Base-by-base conservation (phyloP, 2,113 vertebrate species). In the Turnix velox region DNA sequence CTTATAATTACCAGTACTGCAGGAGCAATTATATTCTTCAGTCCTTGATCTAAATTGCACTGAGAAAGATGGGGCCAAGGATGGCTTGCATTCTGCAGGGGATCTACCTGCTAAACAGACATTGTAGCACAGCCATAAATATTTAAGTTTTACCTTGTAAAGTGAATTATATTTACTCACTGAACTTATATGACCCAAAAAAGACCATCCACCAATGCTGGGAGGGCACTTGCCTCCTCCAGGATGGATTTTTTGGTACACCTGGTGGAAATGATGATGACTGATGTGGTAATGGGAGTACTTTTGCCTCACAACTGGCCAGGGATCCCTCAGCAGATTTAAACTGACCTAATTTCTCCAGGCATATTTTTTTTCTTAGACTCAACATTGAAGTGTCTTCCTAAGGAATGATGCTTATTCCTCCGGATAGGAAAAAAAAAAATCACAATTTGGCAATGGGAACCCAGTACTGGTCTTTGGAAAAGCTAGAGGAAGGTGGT, bases 41-140 rank as follows among this genome's bases (percentile, higher is more conserved):
- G 81, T 77, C 81, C 93, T 93, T 95, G 84, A 94, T 91, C 78
- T 94, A 89, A 95, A 95, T 95, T 92, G 89, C 94, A 94, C 62
- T 76, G 78, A 92, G 91, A 92, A 96, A 89, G 69, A 94, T 84
- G 87, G 46, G 91, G 84, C 35, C 75, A 87, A 92, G 89, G 18
- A 68, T 87, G 80, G 42, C 25, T 93, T 87, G 61, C 79, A 78
- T 90, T n/a, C 77, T 78, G 49, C 5, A 6, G 68, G 54, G 37
- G 65, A 66, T 88, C 89, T 88, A 65, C 33, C 22, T 39, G 40
- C 84, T 87, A 87, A 93, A 88, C 12, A 87, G 14, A 22, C 84
- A 1, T 1, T 40, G 54, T 58, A 62, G 74, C 62, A 96, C 37
- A 82, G 23, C 69, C 62, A 81, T 37, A 90, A 82, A 55, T 77